Percentiles rank a stretch among this genome's conserved stretches.
These are phyloP conservation scores for Oreotrochilus melanogaster DNA, from an alignment of 2,113 vertebrate genomes.

Conservation along the genomic window DNA sequence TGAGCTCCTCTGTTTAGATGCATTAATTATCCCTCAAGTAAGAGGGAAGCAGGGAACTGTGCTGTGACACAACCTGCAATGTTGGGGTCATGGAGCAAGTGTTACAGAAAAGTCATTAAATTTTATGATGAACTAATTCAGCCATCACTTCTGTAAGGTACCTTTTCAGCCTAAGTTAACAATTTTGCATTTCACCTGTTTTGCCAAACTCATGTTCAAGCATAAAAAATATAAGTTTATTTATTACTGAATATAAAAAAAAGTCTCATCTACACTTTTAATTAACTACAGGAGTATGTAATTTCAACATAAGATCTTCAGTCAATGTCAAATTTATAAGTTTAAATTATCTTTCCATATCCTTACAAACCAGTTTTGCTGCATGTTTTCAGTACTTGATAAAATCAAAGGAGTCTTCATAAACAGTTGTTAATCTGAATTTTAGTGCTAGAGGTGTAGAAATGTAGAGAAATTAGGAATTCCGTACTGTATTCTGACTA, in stretches of 20 bases:
- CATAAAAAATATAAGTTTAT: background rate
- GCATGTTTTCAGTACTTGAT: background rate
- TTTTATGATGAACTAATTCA: background rate
- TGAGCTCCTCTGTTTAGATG: rapidly evolving
- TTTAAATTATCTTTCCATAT: background rate
- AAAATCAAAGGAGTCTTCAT: background rate
- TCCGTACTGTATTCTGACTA: background rate
- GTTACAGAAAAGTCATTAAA: background rate
- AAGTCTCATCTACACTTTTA: background rate
- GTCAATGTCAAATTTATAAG: background rate
- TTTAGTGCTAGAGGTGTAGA: background rate
- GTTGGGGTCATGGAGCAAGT: rapidly evolving
- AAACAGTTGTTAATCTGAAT: background rate
- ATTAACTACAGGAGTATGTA: background rate
- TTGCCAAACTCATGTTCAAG: background rate
- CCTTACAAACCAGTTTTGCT: background rate
- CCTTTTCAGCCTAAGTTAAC: background rate
- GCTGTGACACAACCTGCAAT: background rate
- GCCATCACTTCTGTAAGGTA: background rate
- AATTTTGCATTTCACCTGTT: background rate
- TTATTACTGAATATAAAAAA: background rate
- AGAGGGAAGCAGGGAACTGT: background rate
- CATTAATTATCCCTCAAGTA: background rate
- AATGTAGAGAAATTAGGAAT: background rate
- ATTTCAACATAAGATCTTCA: background rate